Base-by-base conservation (phyloP, 2,797 vertebrate species). In the Aeoliscus strigatus region DNA sequence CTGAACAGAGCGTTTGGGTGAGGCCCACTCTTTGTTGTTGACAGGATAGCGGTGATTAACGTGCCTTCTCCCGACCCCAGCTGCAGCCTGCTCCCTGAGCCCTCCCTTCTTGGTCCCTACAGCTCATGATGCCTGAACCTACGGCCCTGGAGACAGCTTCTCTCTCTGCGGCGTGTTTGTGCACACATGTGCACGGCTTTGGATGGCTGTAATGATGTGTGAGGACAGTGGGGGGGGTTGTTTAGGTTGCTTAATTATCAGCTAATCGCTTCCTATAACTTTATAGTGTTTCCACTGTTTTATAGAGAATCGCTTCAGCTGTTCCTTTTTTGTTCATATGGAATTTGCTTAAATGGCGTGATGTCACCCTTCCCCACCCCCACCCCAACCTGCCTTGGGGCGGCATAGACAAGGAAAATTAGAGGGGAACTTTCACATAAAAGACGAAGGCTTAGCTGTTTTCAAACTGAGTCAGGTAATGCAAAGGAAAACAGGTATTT, bases 31-130 rank as follows among this genome's bases (percentile, higher is more conserved):
- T 88, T 84, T 87, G 83, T 88, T 86, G 83, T 86, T 84, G 82
- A 86, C 82, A 83, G 77, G 73, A 84, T 69, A 77, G 79, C 62
- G 43, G 74, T 86, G 83, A 87, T 87, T 88, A 87, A 84, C 83
- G 67, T 86, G 81, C 79, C 84, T 83, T 82, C 79, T 84, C 49
- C 79, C 84, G 79, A 85, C 82, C 83, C 78, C 80, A 74, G 74
- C 71, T 82, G 77, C 71, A 78, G 79, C 60, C 63, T 37, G 45
- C 60, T 66, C 67, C 61, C 65, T 60, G 36, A 31, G 45, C 68
- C 60, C 70, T 51, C 67, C 60, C 60, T 64, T 56, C 42, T 14
- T 24, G 4, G 63, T 72, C 63, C 66, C 66, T 24, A 39, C 57
- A 62, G 70, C 62, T 71, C 65, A 66, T 17, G 63, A 54, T 68